Conservation (phyloP, 2,113 vertebrate species). For the Leucosticte australis region DNA sequence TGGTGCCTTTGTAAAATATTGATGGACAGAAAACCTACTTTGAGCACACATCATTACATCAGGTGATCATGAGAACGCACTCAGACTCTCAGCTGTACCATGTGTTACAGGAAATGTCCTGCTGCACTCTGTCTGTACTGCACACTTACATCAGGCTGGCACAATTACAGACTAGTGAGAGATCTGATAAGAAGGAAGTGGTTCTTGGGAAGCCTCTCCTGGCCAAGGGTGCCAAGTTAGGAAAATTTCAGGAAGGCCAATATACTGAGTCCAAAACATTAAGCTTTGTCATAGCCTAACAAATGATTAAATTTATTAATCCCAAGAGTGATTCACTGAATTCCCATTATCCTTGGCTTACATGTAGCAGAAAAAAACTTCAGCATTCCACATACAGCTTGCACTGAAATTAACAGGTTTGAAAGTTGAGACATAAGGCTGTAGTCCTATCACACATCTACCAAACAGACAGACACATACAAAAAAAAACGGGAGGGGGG, state of each 20-base stretch:
- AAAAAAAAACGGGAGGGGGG: no score
- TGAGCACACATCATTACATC: not conserved
- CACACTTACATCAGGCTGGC: not conserved
- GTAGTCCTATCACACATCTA: not conserved
- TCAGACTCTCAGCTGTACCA: not conserved
- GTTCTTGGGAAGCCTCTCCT: not conserved
- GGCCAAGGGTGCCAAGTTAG: not conserved
- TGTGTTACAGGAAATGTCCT: not conserved
- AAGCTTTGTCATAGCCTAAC: not conserved
- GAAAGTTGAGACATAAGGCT: not conserved
- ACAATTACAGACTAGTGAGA: not conserved
- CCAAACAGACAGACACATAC: not conserved
- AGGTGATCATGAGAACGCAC: not conserved
- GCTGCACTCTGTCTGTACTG: not conserved
- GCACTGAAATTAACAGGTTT: not conserved
- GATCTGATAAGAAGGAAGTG: not conserved
- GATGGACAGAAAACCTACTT: not conserved
- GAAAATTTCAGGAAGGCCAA: not conserved
- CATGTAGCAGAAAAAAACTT: not conserved
- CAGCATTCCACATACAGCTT: not conserved
- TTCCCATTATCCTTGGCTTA: not conserved
- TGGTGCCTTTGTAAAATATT: not conserved
- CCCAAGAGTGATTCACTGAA: not conserved
- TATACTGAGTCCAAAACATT: not conserved
- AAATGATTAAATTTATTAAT: not conserved